These are phyloP conservation scores for Heterocephalus glaber DNA, from an alignment of 2,113 vertebrate genomes.

Conservation along the genomic window DNA sequence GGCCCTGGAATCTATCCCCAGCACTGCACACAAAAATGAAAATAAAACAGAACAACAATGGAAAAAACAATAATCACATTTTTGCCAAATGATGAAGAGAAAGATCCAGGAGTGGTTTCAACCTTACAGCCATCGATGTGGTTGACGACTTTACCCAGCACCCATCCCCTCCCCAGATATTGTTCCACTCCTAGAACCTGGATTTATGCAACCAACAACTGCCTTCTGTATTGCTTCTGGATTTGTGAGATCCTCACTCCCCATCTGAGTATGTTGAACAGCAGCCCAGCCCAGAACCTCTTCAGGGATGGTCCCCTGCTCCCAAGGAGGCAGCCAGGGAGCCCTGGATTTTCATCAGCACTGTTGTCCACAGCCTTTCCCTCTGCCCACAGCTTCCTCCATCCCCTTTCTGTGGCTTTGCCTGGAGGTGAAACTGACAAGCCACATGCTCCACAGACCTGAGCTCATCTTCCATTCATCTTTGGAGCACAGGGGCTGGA, in stretches of 20 bases:
- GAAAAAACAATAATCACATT: background rate
- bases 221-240: background rate
- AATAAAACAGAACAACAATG: background rate
- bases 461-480: background rate
- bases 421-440: conserved; percentile 29
- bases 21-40: background rate
- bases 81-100: background rate
- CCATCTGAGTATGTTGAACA: background rate
- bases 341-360: background rate
- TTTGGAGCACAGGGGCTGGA: background rate
- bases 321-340: background rate
- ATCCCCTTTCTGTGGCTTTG: background rate
- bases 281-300: background rate
- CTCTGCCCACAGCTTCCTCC: background rate
- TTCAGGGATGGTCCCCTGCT: background rate
- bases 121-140: background rate
- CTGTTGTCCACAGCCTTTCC: background rate
- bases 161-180: background rate
- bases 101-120: background rate
- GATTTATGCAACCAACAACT: background rate
- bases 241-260: background rate
- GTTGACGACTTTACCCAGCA: background rate
- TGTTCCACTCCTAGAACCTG: background rate
- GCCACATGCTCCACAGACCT: background rate
- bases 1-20: background rate